Percentiles rank a stretch among this genome's conserved stretches.
These are phyloP conservation scores for Baccha elongata DNA, from an alignment of 2,888 invertebrate genomes.

Conservation along the genomic window DNA sequence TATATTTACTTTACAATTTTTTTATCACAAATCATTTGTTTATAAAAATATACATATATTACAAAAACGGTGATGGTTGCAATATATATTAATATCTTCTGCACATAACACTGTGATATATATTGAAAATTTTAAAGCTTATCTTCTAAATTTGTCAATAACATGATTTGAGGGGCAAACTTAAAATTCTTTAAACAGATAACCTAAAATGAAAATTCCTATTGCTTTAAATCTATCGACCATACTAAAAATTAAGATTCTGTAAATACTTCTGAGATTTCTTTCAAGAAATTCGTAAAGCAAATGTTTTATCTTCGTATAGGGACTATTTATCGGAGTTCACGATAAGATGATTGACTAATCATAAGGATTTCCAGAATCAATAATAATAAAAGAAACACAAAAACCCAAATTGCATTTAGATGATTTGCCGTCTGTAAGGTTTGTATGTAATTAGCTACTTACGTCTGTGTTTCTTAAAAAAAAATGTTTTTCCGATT, in stretches of 20 bases:
- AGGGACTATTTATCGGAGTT: slow-evolving; percentile 62
- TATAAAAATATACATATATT: too few species aligned
- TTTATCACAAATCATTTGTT: too few species aligned
- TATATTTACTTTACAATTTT: too few species aligned
- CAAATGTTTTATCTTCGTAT: slow-evolving; percentile 39
- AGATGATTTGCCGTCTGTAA: slow-evolving; percentile 13
- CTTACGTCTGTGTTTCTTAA: background rate
- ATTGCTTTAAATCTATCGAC: too few species aligned
- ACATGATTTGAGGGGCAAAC: background rate
- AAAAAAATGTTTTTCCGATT: background rate
- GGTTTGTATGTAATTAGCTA: slow-evolving; percentile 23
- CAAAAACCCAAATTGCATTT: slow-evolving; percentile 30
- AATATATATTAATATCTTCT: background rate
- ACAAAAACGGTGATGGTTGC: slow-evolving; percentile 12
- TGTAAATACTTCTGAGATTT: slow-evolving; percentile 26
- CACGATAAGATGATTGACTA: slow-evolving; percentile 69
- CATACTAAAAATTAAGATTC: too few species aligned
- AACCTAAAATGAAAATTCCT: too few species aligned
- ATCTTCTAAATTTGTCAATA: background rate
- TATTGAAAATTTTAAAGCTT: background rate
- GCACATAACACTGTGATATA: background rate
- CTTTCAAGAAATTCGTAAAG: slow-evolving; percentile 15
- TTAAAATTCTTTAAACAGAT: too few species aligned
- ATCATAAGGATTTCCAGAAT: slow-evolving; percentile 42
- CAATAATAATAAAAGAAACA: background rate